Conservation (phyloP, 2,113 vertebrate species). For the Perca schrenkii region DNA sequence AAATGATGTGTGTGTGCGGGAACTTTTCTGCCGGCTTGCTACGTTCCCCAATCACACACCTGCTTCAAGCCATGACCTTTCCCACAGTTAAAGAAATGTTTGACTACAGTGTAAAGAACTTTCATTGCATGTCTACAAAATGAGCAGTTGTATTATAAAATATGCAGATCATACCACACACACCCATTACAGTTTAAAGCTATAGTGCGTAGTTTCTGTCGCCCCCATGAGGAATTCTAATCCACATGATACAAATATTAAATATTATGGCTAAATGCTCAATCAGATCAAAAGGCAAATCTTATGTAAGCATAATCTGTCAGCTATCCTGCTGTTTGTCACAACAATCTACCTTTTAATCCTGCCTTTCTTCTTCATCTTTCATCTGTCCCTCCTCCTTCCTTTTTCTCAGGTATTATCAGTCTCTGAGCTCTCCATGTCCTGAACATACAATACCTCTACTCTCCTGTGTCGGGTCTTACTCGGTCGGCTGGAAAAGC, state of each 20-base stretch:
- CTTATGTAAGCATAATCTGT: neutral
- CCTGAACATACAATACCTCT: conserved; percentile 38
- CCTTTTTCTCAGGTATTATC: conserved; percentile 19
- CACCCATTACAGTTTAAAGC: neutral
- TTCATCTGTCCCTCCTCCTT: neutral
- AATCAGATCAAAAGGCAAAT: neutral
- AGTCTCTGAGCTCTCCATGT: conserved; percentile 21
- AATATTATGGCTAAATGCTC: neutral
- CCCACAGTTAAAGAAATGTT: no score
- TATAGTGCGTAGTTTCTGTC: no score
- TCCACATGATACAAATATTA: no score
- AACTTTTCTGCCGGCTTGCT: no score
- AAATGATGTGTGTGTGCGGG: neutral
- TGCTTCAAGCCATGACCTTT: no score
- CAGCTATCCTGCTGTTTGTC: neutral
- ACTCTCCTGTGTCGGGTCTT: conserved; percentile 38
- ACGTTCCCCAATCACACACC: no score
- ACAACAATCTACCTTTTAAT: neutral
- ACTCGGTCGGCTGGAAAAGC: conserved; percentile 40
- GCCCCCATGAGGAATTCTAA: no score
- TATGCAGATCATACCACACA: neutral
- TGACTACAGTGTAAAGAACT: no score
- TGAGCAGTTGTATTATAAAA: no score
- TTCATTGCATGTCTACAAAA: no score
- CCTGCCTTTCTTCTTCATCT: conserved; percentile 1